Base-by-base conservation (phyloP, 2,888 invertebrate species). In the Seira sanloemensis region DNA sequence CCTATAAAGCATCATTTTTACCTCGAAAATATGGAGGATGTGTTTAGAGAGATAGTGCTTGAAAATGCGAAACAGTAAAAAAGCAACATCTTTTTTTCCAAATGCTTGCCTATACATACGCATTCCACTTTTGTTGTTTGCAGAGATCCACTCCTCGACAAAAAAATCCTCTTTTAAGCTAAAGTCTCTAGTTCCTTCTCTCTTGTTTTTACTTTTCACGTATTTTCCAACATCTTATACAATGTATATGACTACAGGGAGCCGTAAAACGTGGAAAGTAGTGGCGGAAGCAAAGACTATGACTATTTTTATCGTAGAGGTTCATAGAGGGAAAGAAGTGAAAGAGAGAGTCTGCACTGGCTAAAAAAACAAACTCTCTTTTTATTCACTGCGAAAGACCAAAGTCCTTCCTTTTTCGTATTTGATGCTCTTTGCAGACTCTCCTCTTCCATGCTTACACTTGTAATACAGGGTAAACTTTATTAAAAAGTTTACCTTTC, bases 161-260 rank as follows among this genome's bases (percentile, higher is more conserved):
- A 27, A 67, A 81, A 76, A 75, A 82, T 82, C 82, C 75, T 71
- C 82, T 76, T 62, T 50, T 77, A 54, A 71, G 7, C 72, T 66
- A 69, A 76, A 65, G 50, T 66, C n/a, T 50, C 54, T 66, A 66
- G 73, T 78, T 68, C 25, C 75, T n/a, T n/a, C 50, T 50, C 50
- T 62, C 76, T 82, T 81, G 80, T 81, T 76, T 80, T 81, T 76
- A 81, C 76, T 82, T 16, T 67, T 66, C 75, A 75, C 71, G 62
- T 80, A n/a, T 50, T 18, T 12, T 50, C 50, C 50, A 50, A 50
- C 50, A 50, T 50, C 50, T 50, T 50, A 76, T 76, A 66, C 80
- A 82, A 46, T 69, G 82, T 72, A 82, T 76, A 82, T 76, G 82
- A 82, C 82, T 76, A 76, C 72, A 18, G 82, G 82, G 82, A 82